Conservation (phyloP, 2,888 invertebrate genomes). For the Leptodirus hochenwartii region DNA sequence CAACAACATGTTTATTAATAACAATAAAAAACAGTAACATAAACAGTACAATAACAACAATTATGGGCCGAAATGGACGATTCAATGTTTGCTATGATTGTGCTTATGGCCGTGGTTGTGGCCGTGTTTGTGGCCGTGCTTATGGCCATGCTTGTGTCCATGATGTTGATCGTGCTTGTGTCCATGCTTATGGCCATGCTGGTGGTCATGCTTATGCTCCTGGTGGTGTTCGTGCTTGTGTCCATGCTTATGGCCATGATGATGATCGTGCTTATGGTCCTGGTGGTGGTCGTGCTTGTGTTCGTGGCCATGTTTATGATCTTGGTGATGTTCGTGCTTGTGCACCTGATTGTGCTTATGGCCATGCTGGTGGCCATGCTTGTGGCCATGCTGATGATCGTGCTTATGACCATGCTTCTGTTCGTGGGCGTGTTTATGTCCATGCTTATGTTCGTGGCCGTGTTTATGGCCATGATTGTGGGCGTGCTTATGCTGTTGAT, state of each 20-base stretch:
- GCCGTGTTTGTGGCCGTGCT: conserved; percentile 6
- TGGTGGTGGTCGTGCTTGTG: conserved; percentile 9
- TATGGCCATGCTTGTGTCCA: conserved; percentile 8
- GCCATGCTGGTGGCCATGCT: conserved; percentile 6
- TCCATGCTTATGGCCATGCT: conserved; percentile 7
- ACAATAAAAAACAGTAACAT: conserved; percentile 5
- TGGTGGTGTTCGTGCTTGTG: conserved; percentile 7
- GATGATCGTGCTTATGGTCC: conserved; percentile 5
- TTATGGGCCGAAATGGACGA: background rate
- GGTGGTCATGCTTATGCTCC: conserved; percentile 8
- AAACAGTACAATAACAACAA: conserved; percentile 5
- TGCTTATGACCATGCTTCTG: conserved; percentile 7
- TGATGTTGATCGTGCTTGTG: conserved; percentile 7
- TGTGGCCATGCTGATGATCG: conserved; percentile 1
- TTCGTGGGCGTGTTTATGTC: conserved; percentile 7
- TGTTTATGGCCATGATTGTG: conserved; percentile 6
- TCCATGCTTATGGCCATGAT: conserved; percentile 4
- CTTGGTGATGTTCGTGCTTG: conserved; percentile 6
- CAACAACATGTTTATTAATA: conserved; percentile 1
- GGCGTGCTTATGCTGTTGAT: conserved; percentile 6
- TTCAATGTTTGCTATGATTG: no score
- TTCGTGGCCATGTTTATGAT: conserved; percentile 8
- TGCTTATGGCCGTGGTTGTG: conserved; percentile 6
- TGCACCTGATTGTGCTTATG: conserved; percentile 10
- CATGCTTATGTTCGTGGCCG: conserved; percentile 6